A percentile compares a stretch with the other conserved stretches of the same genome.
Conservation (phyloP, 2,888 invertebrate genomes). For the Hemicrepidius hirtus region DNA sequence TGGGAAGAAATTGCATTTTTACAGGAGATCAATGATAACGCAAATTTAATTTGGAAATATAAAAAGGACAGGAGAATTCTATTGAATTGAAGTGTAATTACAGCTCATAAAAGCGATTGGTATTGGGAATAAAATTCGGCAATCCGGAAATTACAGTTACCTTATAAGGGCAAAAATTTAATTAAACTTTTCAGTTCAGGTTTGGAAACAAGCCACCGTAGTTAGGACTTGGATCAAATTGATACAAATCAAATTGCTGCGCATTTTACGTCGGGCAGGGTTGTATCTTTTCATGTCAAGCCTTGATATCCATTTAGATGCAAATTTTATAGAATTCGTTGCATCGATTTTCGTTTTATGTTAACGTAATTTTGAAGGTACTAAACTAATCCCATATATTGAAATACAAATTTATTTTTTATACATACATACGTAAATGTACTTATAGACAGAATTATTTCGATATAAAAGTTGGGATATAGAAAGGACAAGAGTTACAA, state of each 20-base stretch:
- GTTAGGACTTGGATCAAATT: neutral
- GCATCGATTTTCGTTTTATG: neutral
- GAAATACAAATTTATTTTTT: too few species aligned
- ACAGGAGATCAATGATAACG: neutral
- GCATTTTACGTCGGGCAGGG: neutral
- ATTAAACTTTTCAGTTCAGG: neutral
- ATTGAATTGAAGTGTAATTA: neutral
- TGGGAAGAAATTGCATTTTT: neutral
- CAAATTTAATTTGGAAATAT: conserved; percentile 5
- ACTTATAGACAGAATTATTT: too few species aligned
- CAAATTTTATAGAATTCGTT: conserved; percentile 20
- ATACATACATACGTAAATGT: too few species aligned
- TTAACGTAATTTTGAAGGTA: too few species aligned
- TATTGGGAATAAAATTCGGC: too few species aligned
- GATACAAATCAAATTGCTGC: neutral
- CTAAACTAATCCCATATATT: too few species aligned
- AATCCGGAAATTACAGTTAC: too few species aligned
- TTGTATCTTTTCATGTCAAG: conserved; percentile 4
- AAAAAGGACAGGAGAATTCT: neutral
- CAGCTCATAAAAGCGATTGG: neutral
- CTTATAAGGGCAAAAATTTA: neutral
- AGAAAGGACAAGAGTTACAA: too few species aligned
- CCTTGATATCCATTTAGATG: conserved; percentile 4
- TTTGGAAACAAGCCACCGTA: neutral
- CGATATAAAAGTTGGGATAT: too few species aligned